phyloP scores from a whole-genome alignment of 1,140 invertebrate genomes.

The Sweltsa coloradensis region DNA sequence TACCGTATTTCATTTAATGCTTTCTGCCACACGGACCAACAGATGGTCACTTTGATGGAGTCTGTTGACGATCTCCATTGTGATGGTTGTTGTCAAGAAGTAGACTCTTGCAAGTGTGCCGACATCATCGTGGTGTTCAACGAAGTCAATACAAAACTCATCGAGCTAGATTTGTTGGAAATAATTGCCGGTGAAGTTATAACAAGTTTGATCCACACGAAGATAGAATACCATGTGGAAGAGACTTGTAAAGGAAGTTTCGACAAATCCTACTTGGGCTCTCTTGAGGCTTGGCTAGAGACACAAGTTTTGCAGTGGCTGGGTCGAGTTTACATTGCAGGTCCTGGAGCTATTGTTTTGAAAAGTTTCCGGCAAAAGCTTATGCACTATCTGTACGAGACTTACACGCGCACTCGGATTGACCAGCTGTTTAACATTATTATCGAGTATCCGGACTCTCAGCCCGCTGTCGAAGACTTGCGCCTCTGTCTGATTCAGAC shows the following conservation, averaged over 20 bases:
- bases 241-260: constrained; percentile 71
- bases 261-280: constrained; percentile 59
- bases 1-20: no score
- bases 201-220: constrained; percentile 64
- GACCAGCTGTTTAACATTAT: constrained; percentile 92
- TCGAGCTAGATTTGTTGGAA: constrained; percentile 65
- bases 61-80: no score
- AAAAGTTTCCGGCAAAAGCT: constrained; percentile 64
- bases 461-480: constrained; percentile 84
- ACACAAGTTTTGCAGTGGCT: constrained; percentile 73
- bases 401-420: constrained; percentile 76
- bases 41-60: no score
- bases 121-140: constrained; percentile 63
- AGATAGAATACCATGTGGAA: constrained; percentile 67
- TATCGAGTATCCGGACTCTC: constrained; percentile 91
- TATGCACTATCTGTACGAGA: constrained; percentile 77
- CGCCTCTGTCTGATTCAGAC: constrained; percentile 74
- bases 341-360: constrained; percentile 42
- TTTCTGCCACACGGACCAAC: no score
- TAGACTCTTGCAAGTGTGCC: constrained; percentile 59
- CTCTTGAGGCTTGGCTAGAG: constrained; percentile 70
- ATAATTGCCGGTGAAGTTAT: constrained; percentile 65
- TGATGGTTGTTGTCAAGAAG: constrained; percentile 54
- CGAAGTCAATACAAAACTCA: constrained; percentile 53
- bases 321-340: constrained; percentile 58